Percentiles rank a stretch among this genome's conserved stretches.
phyloP scores from a whole-genome alignment of 2,888 invertebrate species.

The Auanema freiburgensis region DNA sequence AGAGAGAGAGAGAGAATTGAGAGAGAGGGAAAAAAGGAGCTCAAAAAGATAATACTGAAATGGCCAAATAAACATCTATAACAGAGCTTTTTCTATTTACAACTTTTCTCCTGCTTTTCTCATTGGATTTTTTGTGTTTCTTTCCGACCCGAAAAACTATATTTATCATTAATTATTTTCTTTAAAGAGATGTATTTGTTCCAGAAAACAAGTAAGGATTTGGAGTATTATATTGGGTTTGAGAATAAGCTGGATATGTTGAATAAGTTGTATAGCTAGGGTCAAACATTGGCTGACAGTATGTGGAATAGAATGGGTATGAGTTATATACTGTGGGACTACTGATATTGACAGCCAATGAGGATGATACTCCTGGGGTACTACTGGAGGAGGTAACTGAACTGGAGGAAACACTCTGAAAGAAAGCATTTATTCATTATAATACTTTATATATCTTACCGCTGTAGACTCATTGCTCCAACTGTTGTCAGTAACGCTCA shows the following conservation, averaged over 20 bases:
- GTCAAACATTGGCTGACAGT: constrained; percentile 13
- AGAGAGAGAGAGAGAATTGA: constrained; percentile 4
- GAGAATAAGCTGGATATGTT: constrained; percentile 11
- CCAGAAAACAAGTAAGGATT: constrained; percentile 24
- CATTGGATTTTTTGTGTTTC: no score
- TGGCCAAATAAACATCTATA: no score
- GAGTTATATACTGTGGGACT: constrained; percentile 29
- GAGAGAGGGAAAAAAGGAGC: neutral
- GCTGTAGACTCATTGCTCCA: neutral
- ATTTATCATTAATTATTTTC: no score
- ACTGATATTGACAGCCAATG: constrained; percentile 8
- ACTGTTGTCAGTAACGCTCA: no score
- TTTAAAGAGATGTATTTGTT: constrained; percentile 1
- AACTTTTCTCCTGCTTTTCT: no score
- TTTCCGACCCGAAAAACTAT: no score
- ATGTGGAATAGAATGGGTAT: constrained; percentile 25
- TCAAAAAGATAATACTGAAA: no score
- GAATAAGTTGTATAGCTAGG: constrained; percentile 7
- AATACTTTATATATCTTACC: neutral
- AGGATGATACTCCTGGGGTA: neutral
- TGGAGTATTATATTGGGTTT: constrained; percentile 15
- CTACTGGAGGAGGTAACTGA: constrained; percentile 13
- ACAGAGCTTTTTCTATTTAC: no score
- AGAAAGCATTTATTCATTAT: neutral
- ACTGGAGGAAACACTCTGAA: constrained; percentile 18